phyloP scores from a whole-genome alignment of 2,113 vertebrate genomes.

The Carassius auratus region DNA sequence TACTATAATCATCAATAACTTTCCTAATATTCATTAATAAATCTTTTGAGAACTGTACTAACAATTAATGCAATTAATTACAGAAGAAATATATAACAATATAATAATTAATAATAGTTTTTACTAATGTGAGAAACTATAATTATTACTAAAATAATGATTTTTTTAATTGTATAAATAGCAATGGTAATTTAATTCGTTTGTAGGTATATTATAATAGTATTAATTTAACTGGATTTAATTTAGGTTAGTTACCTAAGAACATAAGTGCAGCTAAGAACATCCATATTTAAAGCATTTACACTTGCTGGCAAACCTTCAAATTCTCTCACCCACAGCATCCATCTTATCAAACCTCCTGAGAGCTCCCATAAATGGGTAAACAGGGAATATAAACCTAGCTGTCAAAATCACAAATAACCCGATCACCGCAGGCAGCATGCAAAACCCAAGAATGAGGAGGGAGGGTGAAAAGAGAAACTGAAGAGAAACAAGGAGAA shows the following conservation, averaged over 20 bases:
- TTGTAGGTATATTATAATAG: not conserved
- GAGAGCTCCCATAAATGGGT: not conserved
- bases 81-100: not conserved
- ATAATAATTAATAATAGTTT: not conserved
- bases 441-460: conserved; percentile 15
- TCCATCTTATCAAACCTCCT: not conserved
- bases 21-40: not conserved
- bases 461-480: not conserved
- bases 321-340: not conserved
- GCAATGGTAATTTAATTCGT: not conserved
- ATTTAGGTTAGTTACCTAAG: not conserved
- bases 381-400: not conserved
- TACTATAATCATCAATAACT: not conserved
- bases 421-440: conserved; percentile 46
- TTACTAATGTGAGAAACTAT: no score
- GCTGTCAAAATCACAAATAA: conserved; percentile 12
- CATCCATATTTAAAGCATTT: not conserved
- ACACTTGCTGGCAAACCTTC: not conserved
- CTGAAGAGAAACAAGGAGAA: not conserved
- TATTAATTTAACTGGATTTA: not conserved
- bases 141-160: no score
- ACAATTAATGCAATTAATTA: not conserved
- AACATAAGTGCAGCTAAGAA: not conserved
- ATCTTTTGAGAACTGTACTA: not conserved
- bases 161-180: no score